phyloP scores from a whole-genome alignment of 2,797 vertebrate genomes.

The Okamejei kenojei region DNA sequence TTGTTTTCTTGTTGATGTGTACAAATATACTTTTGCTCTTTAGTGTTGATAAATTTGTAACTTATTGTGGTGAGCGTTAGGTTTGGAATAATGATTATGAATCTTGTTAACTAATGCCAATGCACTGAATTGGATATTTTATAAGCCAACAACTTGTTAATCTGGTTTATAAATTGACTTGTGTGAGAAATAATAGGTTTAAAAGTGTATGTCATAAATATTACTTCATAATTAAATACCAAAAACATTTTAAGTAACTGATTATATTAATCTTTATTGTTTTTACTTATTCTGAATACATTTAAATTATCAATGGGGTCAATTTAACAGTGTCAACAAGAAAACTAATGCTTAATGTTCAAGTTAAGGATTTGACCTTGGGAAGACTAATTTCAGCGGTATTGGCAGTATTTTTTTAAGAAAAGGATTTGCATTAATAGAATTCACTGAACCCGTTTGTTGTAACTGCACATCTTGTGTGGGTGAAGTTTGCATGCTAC shows the following conservation, averaged over 20 bases:
- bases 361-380: not conserved
- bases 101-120: not conserved
- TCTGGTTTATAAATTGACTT: not conserved
- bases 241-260: not conserved
- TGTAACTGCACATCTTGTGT: not conserved
- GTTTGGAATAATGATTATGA: not conserved
- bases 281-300: not conserved
- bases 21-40: not conserved
- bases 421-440: not conserved
- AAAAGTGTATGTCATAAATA: not conserved
- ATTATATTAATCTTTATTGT: not conserved
- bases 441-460: not conserved
- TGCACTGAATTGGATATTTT: not conserved
- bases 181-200: not conserved
- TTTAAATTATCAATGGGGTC: not conserved
- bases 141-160: not conserved
- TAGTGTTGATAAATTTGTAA: not conserved
- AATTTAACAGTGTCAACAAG: not conserved
- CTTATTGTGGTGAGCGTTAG: not conserved
- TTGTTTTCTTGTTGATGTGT: not conserved
- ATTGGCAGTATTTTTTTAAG: no score
- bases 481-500: not conserved
- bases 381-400: not conserved
- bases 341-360: not conserved
- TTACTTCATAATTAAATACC: no score